These are phyloP conservation scores for Oreotragus oreotragus DNA, from an alignment of 2,113 vertebrate species.

Conservation along the genomic window DNA sequence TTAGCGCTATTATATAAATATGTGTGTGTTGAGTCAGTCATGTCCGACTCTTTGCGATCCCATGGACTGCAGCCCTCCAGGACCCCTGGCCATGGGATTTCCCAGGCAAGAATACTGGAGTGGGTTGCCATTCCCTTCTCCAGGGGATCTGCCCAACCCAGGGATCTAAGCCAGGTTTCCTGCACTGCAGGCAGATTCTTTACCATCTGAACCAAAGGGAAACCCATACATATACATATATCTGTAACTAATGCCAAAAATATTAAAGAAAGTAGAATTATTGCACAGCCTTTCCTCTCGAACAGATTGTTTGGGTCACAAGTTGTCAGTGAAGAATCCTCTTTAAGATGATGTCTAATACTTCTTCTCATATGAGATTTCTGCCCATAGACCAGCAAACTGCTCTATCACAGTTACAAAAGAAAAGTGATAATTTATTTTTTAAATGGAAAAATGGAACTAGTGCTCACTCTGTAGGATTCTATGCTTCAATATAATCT, in stretches of 20 bases:
- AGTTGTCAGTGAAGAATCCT: background rate
- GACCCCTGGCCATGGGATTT: background rate
- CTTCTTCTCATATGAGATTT: background rate
- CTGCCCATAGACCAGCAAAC: background rate
- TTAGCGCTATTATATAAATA: background rate
- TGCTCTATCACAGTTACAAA: background rate
- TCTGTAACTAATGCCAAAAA: background rate
- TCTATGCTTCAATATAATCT: background rate
- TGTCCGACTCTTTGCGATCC: background rate
- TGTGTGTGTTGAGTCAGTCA: background rate
- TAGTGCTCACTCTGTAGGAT: background rate
- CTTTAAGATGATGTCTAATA: background rate
- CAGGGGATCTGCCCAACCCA: background rate
- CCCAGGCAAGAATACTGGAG: background rate
- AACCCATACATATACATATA: background rate
- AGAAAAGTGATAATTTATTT: slow-evolving; percentile 20
- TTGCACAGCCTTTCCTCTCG: background rate
- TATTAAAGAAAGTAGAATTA: background rate
- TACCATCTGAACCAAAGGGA: background rate
- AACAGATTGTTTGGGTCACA: background rate
- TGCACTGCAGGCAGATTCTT: background rate
- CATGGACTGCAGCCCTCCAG: background rate
- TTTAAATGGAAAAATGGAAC: background rate
- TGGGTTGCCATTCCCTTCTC: background rate
- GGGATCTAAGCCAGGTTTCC: background rate